Percentiles rank a stretch among this genome's conserved stretches.
phyloP scores from a whole-genome alignment of 2,888 invertebrate species.

The Apotomis betuletana region DNA sequence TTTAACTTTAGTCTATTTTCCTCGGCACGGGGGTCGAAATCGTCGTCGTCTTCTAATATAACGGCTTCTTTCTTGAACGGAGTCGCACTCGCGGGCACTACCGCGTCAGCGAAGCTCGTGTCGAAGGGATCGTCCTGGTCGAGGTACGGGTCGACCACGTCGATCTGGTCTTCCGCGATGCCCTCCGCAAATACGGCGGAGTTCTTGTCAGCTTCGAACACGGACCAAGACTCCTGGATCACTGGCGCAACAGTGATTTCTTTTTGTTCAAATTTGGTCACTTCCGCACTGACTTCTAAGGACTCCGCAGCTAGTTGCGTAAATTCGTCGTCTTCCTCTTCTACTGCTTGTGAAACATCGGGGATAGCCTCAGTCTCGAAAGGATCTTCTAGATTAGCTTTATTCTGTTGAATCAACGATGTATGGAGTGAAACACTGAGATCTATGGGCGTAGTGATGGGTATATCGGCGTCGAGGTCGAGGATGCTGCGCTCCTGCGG shows the following conservation, averaged over 20 bases:
- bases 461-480: constrained; percentile 88
- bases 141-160: constrained; percentile 74
- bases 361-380: constrained; percentile 43
- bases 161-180: constrained; percentile 76
- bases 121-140: constrained; percentile 92
- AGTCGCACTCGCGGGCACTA: constrained; percentile 79
- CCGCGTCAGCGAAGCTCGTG: constrained; percentile 91
- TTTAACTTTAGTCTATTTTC: constrained; percentile 74
- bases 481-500: constrained; percentile 87
- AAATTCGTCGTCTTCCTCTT: constrained; percentile 90
- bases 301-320: constrained; percentile 91
- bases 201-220: constrained; percentile 84
- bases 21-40: constrained; percentile 86
- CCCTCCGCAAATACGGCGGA: constrained; percentile 75
- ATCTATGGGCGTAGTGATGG: constrained; percentile 88
- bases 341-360: constrained; percentile 61
- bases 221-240: constrained; percentile 85
- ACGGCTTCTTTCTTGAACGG: constrained; percentile 71
- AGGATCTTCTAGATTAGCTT: constrained; percentile 52
- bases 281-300: constrained; percentile 83
- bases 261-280: constrained; percentile 71
- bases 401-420: constrained; percentile 76
- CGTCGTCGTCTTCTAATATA: constrained; percentile 78
- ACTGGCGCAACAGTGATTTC: constrained; percentile 73
- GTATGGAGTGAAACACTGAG: constrained; percentile 86